Percentiles rank a stretch among this genome's conserved stretches.
Conservation (phyloP, 2,113 vertebrate species). For the Crotalus helleri region DNA sequence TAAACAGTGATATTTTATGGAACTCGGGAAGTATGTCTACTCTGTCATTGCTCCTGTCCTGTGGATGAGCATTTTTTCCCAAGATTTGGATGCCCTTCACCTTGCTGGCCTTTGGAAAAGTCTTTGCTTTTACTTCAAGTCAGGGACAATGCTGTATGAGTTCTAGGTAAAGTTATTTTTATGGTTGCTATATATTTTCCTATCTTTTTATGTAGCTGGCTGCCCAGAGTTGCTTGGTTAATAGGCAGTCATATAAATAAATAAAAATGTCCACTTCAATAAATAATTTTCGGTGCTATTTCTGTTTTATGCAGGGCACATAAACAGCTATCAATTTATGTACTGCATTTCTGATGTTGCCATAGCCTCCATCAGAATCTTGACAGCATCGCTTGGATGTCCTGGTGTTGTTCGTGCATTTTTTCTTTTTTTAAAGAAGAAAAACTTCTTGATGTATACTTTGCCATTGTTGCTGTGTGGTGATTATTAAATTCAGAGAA, state of each 20-base stretch:
- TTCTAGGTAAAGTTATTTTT: not conserved
- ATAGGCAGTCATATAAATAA: not conserved
- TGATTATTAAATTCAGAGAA: not conserved
- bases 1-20: not conserved
- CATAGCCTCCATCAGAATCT: too few species aligned
- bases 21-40: not conserved
- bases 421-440: not conserved
- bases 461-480: not conserved
- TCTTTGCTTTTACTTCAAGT: not conserved
- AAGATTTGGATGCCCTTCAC: not conserved
- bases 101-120: not conserved
- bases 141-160: not conserved
- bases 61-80: not conserved
- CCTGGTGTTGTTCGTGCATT: not conserved
- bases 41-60: not conserved
- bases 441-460: not conserved
- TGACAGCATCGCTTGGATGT: too few species aligned
- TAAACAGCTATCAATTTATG: not conserved
- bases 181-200: not conserved
- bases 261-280: not conserved
- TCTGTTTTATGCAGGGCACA: not conserved
- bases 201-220: not conserved
- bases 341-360: not conserved
- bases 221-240: not conserved
- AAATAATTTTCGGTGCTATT: not conserved